These are phyloP conservation scores for Meleagris gallopavo DNA, from an alignment of 2,113 vertebrate genomes.

Conservation along the genomic window DNA sequence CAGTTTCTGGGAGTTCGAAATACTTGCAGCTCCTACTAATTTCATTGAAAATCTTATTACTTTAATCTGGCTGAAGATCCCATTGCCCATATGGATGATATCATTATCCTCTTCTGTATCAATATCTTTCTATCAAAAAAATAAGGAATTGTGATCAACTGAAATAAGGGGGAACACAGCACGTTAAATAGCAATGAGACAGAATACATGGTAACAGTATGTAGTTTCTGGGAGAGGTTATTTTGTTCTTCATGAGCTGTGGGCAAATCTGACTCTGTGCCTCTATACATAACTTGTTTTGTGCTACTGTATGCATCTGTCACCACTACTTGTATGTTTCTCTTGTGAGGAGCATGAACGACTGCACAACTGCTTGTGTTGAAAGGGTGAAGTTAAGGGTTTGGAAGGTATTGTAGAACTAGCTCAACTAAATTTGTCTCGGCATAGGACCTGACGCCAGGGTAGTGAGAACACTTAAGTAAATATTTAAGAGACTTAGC, in stretches of 20 bases:
- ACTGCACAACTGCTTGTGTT: not conserved
- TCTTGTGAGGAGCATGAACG: not conserved
- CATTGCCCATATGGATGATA: slow-evolving; percentile 32
- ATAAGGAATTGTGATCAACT: slow-evolving; percentile 21
- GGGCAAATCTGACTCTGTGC: not conserved
- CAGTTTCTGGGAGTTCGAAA: slow-evolving; percentile 4
- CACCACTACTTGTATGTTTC: not conserved
- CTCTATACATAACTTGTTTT: not conserved
- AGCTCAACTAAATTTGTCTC: not conserved
- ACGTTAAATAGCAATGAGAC: not conserved
- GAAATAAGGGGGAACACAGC: not conserved
- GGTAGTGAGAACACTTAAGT: not conserved
- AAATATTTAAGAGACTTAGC: not conserved
- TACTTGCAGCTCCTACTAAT: not conserved
- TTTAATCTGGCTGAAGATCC: not conserved
- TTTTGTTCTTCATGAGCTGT: not conserved
- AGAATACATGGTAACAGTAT: not conserved
- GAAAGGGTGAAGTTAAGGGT: not conserved
- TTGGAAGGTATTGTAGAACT: not conserved
- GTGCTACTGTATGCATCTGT: not conserved
- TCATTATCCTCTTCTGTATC: slow-evolving; percentile 26
- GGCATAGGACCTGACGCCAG: not conserved
- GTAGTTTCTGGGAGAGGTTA: not conserved
- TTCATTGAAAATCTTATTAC: slow-evolving; percentile 21
- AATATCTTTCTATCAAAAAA: slow-evolving; percentile 45